Base-by-base conservation (phyloP, 2,888 invertebrate genomes). In the Drosophila robusta region DNA sequence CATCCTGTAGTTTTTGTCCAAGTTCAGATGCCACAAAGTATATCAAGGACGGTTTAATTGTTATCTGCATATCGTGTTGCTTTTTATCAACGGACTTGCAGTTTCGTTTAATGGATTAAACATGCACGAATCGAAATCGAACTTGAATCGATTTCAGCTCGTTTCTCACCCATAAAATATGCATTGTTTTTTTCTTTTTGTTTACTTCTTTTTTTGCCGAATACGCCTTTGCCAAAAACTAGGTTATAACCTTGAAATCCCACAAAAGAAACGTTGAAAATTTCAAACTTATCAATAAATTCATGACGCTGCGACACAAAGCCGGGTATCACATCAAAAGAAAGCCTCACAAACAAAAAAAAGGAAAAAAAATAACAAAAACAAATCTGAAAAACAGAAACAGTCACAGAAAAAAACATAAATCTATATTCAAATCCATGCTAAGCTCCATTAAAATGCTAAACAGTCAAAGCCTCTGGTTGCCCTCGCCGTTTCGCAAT, bases 181-280 rank as follows among this genome's bases (percentile, higher is more conserved):
- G 73, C 86, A 87, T 78, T 89, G 81, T 81, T 32, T 68, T 8
- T 46, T 9, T 18, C 11, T 24, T 34, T 32, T 39, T 44, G 32
- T 49, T 50, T 36, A 14, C 4, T 56, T 24, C 6, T 55, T 42
- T 44, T 50, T 52, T 42, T 12, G 57, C 60, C 47, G 79, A 47
- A 44, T 63, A 63, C 75, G 26, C 88, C 82, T 74, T 74, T 73
- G 75, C 73, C 75, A 82, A 80, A 89, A 89, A 82, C 80, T 86
- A 65, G 85, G 85, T 89, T 86, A 88, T 83, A 86, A 88, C 85
- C 85, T 86, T 86, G 85, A 86, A 89, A 86, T 58, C 34, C 46
- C 47, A 82, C 85, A 83, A 87, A 80, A 73, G 85, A 80, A 66
- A 70, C 87, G 78, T 52, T 77, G 34, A 71, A 67, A 49, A 56